Evolutionary conservation across 2,113 vertebrate genomes (phyloP), one percentile per base, ranked within the genome.

Genomic region (Thamnophis sirtalis): DNA sequence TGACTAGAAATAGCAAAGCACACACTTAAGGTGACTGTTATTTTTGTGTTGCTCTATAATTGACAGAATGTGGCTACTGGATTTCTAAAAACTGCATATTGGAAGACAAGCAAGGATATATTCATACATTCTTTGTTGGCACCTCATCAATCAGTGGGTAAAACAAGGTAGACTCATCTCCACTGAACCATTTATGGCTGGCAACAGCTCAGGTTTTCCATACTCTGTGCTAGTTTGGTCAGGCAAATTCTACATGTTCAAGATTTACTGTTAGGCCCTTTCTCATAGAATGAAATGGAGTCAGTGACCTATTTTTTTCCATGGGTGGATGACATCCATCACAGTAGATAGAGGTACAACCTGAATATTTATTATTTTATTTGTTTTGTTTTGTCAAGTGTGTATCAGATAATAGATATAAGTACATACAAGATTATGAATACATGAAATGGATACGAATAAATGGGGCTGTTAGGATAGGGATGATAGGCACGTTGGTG

Each of bases 1-100:
- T 80, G 28, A 24, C 92, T 88, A 8, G 38, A 92, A 95, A 89
- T 13, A 94, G 87, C 73, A 93, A 93, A 68, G 11, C 63, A 7
- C 0, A 43, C 15, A 3, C 73, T 87, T 92, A 94, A 86, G 90
- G n/a, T 28, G 84, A 38, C 38, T 0, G 4, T 90, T 93, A 92
- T 94, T 95, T 89, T 90, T 55, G 73, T 5, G 3, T 94, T 9
- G 8, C 84, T 92, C 60, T 58, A 48, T 26, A 63, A n/a, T 8
- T 58, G 91, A 85, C 73, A 17, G 28, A 93, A 38, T 89, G 0
- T 4, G 21, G 2, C n/a, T n/a, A 5, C 3, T 49, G 4, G 5
- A 5, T 50, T 95, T 95, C 55, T 89, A 93, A 63, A 50, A 93
- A 68, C 89, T 10, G 84, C 92, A 11, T 28, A 0, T 3, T 22